Percentiles rank a stretch among this genome's conserved stretches.
phyloP scores from a whole-genome alignment of 2,113 vertebrate species.

The Rhynchopsitta pachyrhyncha region DNA sequence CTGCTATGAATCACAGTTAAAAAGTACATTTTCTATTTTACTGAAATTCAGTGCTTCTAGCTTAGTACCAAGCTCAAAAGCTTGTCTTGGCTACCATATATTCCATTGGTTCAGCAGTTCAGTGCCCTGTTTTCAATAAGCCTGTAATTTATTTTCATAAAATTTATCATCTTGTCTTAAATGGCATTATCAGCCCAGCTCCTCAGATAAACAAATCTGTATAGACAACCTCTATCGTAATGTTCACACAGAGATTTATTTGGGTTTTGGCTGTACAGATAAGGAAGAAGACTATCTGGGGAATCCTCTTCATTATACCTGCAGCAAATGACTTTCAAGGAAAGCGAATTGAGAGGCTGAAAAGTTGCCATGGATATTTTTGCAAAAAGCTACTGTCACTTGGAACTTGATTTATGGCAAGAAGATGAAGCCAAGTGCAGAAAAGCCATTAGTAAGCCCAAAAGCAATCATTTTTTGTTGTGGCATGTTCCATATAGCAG shows the following conservation, averaged over 20 bases:
- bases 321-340: slow-evolving; percentile 28
- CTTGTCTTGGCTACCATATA: background rate
- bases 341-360: background rate
- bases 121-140: background rate
- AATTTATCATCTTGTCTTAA: slow-evolving; percentile 35
- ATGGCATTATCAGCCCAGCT: slow-evolving; percentile 31
- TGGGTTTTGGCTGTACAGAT: slow-evolving; percentile 23
- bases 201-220: slow-evolving; percentile 54
- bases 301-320: slow-evolving; percentile 41
- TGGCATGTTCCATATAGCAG: background rate
- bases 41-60: background rate
- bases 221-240: slow-evolving; percentile 10
- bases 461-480: slow-evolving; percentile 36
- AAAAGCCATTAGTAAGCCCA: slow-evolving; percentile 33
- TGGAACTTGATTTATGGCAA: slow-evolving; percentile 29
- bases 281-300: slow-evolving; percentile 13
- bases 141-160: slow-evolving; percentile 48
- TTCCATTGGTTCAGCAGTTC: background rate
- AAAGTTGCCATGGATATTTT: background rate
- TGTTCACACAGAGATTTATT: slow-evolving; percentile 46
- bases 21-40: background rate
- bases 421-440: slow-evolving; percentile 14
- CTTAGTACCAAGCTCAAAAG: background rate
- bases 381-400: background rate
- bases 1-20: background rate